Evolutionary conservation across 2,888 invertebrate species (phyloP), one percentile per base, ranked within the genome.

Genomic region (Isoperla grammatica): DNA sequence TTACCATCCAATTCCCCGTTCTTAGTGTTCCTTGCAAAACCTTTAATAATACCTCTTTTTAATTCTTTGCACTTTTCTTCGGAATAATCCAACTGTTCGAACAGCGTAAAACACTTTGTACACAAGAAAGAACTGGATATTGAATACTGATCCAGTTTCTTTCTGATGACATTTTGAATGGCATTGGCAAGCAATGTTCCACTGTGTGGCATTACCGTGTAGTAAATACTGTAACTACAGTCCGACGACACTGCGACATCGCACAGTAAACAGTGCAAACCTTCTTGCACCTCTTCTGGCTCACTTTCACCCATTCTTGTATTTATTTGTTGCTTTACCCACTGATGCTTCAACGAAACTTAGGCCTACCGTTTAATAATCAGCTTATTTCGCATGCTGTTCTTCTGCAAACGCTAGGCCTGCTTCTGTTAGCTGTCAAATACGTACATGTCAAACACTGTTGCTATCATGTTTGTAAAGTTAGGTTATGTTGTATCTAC

Each of bases 31-130:
- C 50, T 43, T 29, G 56, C 43, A 35, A 65, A 63, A 58, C 60
- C 54, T 8, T 62, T 56, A 29, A 60, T 57, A 50, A 67, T 65
- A 42, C 63, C 62, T 53, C 58, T 62, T 35, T 53, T 59, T 43
- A 67, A 35, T 42, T 62, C 57, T 29, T 56, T 55, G 49, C 56
- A 64, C 37, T 62, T 64, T 19, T 64, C 58, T 59, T 67, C 66
- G 9, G 67, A 57, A 20, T 60, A 62, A 61, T 65, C 65, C 40
- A 65, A 62, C 57, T 66, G 64, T 58, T 67, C 63, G 49, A 67
- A 64, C 23, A 67, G 58, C 40, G 54, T 55, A 56, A 62, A 67
- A 60, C 67, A 67, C 37, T 64, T 60, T 45, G 58, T 59, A 48
- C 67, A 67, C 23, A 66, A 59, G 57, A 63, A 62, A 20, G 59